Conservation (phyloP, 2,113 vertebrate species). For the Oxyruncus cristatus region DNA sequence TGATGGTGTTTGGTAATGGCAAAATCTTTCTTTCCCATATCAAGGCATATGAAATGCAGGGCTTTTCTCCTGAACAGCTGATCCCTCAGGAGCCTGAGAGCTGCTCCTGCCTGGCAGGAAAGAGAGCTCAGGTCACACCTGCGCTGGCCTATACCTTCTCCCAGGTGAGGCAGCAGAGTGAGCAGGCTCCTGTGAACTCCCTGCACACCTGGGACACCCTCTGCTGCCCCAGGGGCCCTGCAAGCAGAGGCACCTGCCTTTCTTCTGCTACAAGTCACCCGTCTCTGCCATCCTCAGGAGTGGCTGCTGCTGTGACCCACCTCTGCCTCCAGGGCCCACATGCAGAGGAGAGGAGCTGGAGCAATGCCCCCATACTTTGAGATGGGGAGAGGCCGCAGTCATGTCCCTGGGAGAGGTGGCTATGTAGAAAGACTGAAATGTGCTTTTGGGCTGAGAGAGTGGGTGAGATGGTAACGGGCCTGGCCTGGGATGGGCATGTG, state of each 20-base stretch:
- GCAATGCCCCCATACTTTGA: fast-evolving
- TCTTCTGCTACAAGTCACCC: fast-evolving
- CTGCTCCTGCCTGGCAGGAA: not conserved
- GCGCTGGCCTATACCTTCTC: not conserved
- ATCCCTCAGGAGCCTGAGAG: not conserved
- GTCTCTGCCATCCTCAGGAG: not conserved
- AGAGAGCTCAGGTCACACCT: not conserved
- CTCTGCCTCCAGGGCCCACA: not conserved
- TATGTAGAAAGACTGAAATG: not conserved
- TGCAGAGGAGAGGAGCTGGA: not conserved
- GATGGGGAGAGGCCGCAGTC: not conserved
- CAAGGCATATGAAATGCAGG: not conserved
- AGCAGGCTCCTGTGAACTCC: too few species aligned
- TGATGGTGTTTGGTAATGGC: not conserved
- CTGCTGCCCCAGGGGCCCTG: fast-evolving
- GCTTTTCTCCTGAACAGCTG: not conserved
- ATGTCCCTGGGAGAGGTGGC: not conserved
- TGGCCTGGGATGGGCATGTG: fast-evolving
- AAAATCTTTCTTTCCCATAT: not conserved
- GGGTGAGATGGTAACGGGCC: too few species aligned
- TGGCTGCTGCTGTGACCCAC: not conserved
- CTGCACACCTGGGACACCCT: not conserved
- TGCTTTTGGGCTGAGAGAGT: not conserved
- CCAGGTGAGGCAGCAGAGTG: fast-evolving
- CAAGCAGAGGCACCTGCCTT: not conserved